These are phyloP conservation scores for Phengaris arion DNA, from an alignment of 2,888 invertebrate genomes.

Conservation along the genomic window DNA sequence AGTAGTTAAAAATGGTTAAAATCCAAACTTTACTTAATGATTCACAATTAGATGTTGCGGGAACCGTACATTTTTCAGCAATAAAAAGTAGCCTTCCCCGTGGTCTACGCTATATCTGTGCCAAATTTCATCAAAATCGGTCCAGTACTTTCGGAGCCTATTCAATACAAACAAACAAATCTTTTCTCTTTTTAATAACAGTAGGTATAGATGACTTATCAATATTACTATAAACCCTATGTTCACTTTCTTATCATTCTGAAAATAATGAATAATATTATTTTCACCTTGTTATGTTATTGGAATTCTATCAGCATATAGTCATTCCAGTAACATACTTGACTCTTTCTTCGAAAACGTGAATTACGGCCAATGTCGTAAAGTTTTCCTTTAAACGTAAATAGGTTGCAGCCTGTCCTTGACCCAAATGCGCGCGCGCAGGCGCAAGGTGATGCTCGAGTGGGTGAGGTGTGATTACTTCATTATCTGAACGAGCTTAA, in stretches of 20 bases:
- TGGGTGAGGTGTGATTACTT: not conserved
- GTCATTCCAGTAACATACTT: not conserved
- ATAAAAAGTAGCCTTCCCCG: too few species aligned
- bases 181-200: too few species aligned
- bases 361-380: slow-evolving; percentile 16
- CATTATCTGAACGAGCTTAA: too few species aligned
- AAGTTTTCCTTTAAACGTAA: slow-evolving; percentile 25
- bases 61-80: too few species aligned
- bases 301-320: not conserved
- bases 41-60: too few species aligned
- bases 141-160: too few species aligned
- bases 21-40: too few species aligned
- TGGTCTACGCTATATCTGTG: too few species aligned
- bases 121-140: too few species aligned
- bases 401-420: slow-evolving; percentile 31
- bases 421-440: slow-evolving; percentile 39
- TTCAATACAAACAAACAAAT: too few species aligned
- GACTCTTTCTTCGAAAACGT: not conserved
- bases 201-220: too few species aligned
- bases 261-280: not conserved
- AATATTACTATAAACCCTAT: not conserved
- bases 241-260: not conserved
- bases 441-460: not conserved
- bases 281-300: not conserved
- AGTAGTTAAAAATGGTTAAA: too few species aligned